Base-by-base conservation (phyloP, 2,888 invertebrate species). In the Alcis repandata region DNA sequence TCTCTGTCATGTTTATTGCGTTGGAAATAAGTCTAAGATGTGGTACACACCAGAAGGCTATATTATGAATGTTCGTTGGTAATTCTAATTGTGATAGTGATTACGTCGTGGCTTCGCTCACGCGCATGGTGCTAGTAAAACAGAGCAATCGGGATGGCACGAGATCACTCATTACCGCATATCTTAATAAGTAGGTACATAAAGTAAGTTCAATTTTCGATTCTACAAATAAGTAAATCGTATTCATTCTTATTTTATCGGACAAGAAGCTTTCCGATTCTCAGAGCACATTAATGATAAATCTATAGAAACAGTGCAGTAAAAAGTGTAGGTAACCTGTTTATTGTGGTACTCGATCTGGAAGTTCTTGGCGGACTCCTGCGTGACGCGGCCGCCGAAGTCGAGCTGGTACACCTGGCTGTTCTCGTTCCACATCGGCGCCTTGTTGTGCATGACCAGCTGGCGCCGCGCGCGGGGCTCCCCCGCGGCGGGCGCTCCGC, bases 321-420 rank as follows among this genome's bases (percentile, higher is more conserved):
- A 32, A 48, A 22, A 43, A 51, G 57, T 2, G 45, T 41, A 17
- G 15, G 38, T 8, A 36, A 98, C 99, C 96, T 99, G 99, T 92
- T 98, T 98, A 71, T 98, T 98, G 76, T 97, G 95, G 87, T 98
- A 98, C 90, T 99, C 99, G 63, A 99, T 99, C 94, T 99, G 99
- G 89, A 99, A 99, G 93, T 99, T 99, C 92, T 99, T 99, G 15
- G 99, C 99, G 46, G 99, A 99, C 89, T 99, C 99, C 90, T 99
- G 99, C 3, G 99, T 99, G 66, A 99, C 99, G 73, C 99, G 94
- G 11, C 99, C 99, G 4, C 99, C 99, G 92, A 99, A 99, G 93
- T 99, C 99, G 48, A 99, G 94, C 86, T 99, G 99, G 92, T 99
- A 99, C 13, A 99, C 99, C 90, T 99, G 99, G 85, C 98, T 98